Base-by-base conservation (phyloP, 2,888 invertebrate genomes). In the Drosophila kokeensis region DNA sequence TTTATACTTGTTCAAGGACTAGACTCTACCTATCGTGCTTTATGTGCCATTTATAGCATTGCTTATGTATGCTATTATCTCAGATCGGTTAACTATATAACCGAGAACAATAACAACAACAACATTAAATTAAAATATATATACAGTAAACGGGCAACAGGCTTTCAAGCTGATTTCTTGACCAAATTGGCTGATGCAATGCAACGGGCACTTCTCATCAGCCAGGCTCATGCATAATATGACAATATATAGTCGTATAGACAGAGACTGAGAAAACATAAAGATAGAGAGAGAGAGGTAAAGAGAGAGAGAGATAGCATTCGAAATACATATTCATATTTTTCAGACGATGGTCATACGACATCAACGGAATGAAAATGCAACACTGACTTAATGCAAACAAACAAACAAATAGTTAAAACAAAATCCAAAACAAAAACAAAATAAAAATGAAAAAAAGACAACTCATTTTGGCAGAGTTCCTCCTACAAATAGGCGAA, bases 101-200 rank as follows among this genome's bases (percentile, higher is more conserved):
- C 11, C 30, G 62, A 70, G 49, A 71, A 66, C 32, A 75, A 27
- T 5, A 18, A 64, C 54, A 74, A 58, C 54, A 74, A 58, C 32
- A 59, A 69, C 36, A 69, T 63, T 21, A 70, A 69, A 83, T 81
- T 81, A 55, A 40, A 49, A 68, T 69, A 67, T 15, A 70, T 67
- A 76, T 76, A 58, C 62, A 32, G 61, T 59, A 72, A 74, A 58
- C 53, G 63, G 63, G 45, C 73, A 78, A 82, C 88, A 68, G 85
- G 86, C 86, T 79, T 74, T 76, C 18, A 48, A 72, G 76, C 62
- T 71, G 76, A 78, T 83, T 73, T 81, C 69, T 73, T 67, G 54
- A 57, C 62, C 53, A 60, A 87, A 92, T 87, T 90, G 92, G 93
- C 91, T 92, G 92, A 92, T 92, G 92, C 92, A 92, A 92, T 92